Conservation (phyloP, 2,113 vertebrate genomes). For the Silurus meridionalis region DNA sequence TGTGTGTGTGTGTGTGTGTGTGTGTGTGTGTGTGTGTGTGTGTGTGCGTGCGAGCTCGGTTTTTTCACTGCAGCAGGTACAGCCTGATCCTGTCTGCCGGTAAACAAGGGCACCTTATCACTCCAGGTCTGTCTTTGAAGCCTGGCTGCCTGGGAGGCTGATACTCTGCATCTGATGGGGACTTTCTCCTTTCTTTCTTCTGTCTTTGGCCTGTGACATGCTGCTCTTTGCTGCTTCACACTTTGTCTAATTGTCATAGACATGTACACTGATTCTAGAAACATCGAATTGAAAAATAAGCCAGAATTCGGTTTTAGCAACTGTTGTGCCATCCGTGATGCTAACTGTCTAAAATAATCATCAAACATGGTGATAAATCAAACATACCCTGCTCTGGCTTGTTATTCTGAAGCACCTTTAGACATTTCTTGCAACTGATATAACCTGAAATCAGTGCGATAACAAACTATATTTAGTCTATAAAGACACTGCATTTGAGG, state of each 20-base stretch:
- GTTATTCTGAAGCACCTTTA: neutral
- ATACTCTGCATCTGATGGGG: constrained; percentile 37
- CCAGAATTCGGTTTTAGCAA: neutral
- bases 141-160: constrained; percentile 36
- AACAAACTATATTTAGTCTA: neutral
- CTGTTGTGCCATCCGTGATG: too few species aligned
- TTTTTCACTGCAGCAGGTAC: constrained; percentile 41
- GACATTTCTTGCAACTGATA: neutral
- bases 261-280: neutral
- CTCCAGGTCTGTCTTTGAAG: constrained; percentile 35
- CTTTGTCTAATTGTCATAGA: neutral
- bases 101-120: constrained; percentile 54
- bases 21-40: constrained; percentile 3
- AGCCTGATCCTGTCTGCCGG: constrained; percentile 35
- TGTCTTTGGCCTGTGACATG: constrained; percentile 15
- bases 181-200: constrained; percentile 22
- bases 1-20: constrained; percentile 16
- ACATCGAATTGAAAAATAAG: too few species aligned
- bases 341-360: neutral
- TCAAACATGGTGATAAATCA: neutral
- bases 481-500: neutral
- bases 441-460: neutral
- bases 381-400: neutral
- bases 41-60: neutral
- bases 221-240: constrained; percentile 8